Base-by-base conservation (phyloP, 2,888 invertebrate species). In the Chloroclysta siterata region DNA sequence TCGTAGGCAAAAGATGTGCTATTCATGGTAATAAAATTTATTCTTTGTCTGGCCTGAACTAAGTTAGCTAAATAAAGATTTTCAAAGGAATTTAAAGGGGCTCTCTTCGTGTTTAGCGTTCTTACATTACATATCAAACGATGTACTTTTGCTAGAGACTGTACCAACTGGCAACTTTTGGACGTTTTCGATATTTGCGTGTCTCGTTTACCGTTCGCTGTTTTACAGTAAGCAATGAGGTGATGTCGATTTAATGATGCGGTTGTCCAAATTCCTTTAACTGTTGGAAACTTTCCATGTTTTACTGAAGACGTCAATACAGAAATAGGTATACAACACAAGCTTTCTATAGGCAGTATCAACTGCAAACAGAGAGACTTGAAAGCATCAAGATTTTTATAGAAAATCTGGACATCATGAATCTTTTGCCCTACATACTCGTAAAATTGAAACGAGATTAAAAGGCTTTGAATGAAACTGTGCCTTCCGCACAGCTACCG, bases 401-500 rank as follows among this genome's bases (percentile, higher is more conserved):
- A 22, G 1, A 17, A 47, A 46, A 7, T 17, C 10, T 44, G 0
- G 0, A 42, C 5, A 15, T 7, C 44, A 44, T 15, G 0, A 14
- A 46, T 46, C 17, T 17, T 46, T 17, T 17, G 8, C 8, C 2
- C n/a, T n/a, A n/a, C n/a, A n/a, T 14, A 14, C 11, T 10, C 10
- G 17, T 46, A 17, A 46, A 17, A 10, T 17, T 46, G 2, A 11
- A 2, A 36, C 10, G 8, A 15, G 17, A 51, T 36, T 39, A 52
- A 39, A 52, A 48, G n/a, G 39, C 15, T 33, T 64, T 89, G 82
- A 90, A 90, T 90, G 86, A 82, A 80, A 83, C 87, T 85, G 85
- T 76, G 81, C 78, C 83, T 83, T 84, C 82, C 84, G 83, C 80
- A 77, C 79, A 70, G 90, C 92, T 92, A 91, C 90, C 86, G 89